Percentiles rank a stretch among this genome's conserved stretches.
Conservation (phyloP, 1,140 invertebrate species). For the Pantala flavescens region DNA sequence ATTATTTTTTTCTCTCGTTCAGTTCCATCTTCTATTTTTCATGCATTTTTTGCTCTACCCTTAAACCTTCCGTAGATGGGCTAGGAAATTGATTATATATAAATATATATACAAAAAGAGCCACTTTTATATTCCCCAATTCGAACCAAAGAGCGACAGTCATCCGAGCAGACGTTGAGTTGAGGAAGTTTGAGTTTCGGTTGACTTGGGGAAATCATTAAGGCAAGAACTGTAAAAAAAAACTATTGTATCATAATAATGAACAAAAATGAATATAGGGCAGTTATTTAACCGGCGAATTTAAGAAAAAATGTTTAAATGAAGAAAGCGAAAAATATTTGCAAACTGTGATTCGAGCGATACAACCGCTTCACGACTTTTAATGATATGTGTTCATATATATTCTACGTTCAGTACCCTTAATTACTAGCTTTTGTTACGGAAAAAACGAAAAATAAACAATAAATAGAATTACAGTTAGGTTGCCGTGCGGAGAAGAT, state of each 20-base stretch:
- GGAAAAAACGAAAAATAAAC: neutral
- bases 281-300: neutral
- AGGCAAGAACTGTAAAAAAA: neutral
- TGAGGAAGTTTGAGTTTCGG: neutral
- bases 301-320: neutral
- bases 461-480: neutral
- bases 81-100: neutral
- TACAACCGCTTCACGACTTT: neutral
- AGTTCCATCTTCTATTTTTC: neutral
- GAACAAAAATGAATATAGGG: neutral
- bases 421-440: neutral
- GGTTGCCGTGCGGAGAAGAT: neutral
- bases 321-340: slow-evolving; percentile 3
- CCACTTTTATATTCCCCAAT: no score
- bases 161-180: neutral
- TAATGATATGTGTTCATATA: slow-evolving; percentile 8
- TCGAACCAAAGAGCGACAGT: no score
- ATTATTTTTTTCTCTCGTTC: slow-evolving; percentile 1
- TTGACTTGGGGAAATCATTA: neutral
- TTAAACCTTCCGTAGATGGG: neutral
- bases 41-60: neutral
- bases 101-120: no score
- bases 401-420: slow-evolving; percentile 9
- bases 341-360: slow-evolving; percentile 4
- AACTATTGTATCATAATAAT: neutral